Evolutionary conservation across 2,888 invertebrate genomes (phyloP), one percentile per base, ranked within the genome.

Genomic region (Philopedon plagiatum): DNA sequence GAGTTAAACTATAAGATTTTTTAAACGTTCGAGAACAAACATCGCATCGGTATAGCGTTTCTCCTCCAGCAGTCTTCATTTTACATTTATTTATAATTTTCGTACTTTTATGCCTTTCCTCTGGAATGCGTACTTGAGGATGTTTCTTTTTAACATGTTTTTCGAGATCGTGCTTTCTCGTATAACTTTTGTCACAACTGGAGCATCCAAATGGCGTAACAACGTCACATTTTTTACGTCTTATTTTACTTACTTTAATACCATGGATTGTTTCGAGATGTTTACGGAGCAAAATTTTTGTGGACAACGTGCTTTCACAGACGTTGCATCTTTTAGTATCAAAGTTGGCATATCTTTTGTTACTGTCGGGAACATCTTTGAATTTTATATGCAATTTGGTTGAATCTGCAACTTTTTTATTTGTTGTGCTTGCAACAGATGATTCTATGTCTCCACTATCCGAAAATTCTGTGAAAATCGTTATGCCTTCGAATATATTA

Each of bases 11-110:
- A 60, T 81, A 83, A 0, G 80, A 76, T 51, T 81, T 79, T 32
- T 76, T 76, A 65, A 86, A 83, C 3, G 78, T 63, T 67, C 86
- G 85, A n/a, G 80, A 73, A 78, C 89, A 90, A 9, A 81, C 75
- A 32, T 83, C 81, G 74, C 89, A 90, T 72, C 82, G 80, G 51
- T 81, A 81, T 7, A 76, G 70, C 32, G 77, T 78, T n/a, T 80
- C 81, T 19, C 82, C 80, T 2, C 78, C 75, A 9, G 41, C 15
- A 9, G 15, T 54, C 1, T n/a, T 54, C 29, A 29, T 18, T 18
- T 29, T 54, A 5, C 83, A 82, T 29, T 77, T 79, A 15, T 81
- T 76, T 11, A 85, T 68, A 29, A 82, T 76, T 23, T 80, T 78
- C 2, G 46, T 39, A 39, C 83, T 81, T 56, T 80, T 79, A 3